Evolutionary conservation across 2,797 vertebrate species (phyloP).

Genomic region (Numenius phaeopus): DNA sequence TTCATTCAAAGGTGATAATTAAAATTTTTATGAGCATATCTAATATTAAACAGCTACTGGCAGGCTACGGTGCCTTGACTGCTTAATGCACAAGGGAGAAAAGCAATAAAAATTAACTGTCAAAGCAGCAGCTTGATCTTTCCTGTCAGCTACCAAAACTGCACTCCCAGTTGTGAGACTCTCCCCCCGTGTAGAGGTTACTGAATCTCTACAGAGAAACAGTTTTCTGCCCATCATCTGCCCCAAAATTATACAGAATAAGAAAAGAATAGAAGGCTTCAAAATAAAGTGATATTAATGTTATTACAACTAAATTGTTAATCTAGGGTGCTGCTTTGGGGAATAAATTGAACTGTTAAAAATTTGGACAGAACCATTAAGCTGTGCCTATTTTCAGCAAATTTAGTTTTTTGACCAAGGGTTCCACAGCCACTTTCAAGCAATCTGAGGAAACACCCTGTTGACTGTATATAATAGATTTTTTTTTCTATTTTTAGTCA

Average conservation of each 20-base stretch:
- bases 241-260: background rate
- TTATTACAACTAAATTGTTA: background rate
- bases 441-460: background rate
- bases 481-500: background rate
- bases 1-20: conserved; percentile 71
- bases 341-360: background rate
- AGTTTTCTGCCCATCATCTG: background rate
- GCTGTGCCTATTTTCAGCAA: background rate
- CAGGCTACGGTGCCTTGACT: conserved; percentile 32
- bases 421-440: background rate
- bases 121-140: conserved; percentile 57
- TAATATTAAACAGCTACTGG: conserved; percentile 71
- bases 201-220: background rate
- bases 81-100: conserved; percentile 51
- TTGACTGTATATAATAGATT: background rate
- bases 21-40: conserved; percentile 72
- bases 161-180: background rate
- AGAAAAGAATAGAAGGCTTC: background rate
- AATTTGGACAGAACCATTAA: background rate
- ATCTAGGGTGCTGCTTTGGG: background rate
- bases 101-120: conserved; percentile 68
- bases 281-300: background rate
- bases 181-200: background rate
- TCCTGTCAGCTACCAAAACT: conserved; percentile 34
- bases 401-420: background rate